Evolutionary conservation across 2,888 invertebrate genomes (phyloP), one percentile per base, ranked within the genome.

Genomic region (Uloborus plumipes): DNA sequence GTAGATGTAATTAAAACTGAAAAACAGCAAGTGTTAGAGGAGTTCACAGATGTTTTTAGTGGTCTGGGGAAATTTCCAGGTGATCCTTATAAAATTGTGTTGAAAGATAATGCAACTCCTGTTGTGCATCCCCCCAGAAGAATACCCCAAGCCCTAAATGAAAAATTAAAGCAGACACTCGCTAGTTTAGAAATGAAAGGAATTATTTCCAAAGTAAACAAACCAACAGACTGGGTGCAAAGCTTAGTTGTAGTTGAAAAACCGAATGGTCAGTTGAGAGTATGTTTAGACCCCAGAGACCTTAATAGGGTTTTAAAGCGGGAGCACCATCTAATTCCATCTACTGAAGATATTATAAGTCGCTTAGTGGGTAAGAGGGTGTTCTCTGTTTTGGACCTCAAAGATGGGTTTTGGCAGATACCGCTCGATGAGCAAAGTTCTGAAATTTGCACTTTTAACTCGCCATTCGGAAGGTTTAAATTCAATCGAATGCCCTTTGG

Each of bases 401-500:
- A 76, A 76, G 69, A 76, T 3, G 61, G 69, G 0, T 69, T 76
- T 26, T 61, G 76, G 53, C 51, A 76, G 15, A 53, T 76, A 13
- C 51, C 59, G 6, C n/a, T 69, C 16, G 76, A 76, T 61, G 59
- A 76, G 14, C n/a, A n/a, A 13, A 76, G 61, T 49, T 50, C 62
- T 16, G 76, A 69, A 13, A 15, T 76, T 15, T 76, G 76, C n/a
- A 76, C 59, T 13, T 76, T 76, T 26, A 76, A 69, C 31, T 18
- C 61, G 18, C 75, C 66, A 1, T 76, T 69, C 69, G 67, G 62
- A n/a, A 59, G 62, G n/a, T 75, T 58, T 50, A 39, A 75, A 47
- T 75, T 75, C 55, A 58, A 47, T 20, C 39, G 26, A 26, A 16
- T 76, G n/a, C 76, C 69, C n/a, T 61, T 76, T 61, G 76, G 69